These are phyloP conservation scores for Anthoscopus minutus DNA, from an alignment of 2,113 vertebrate genomes.

Conservation along the genomic window DNA sequence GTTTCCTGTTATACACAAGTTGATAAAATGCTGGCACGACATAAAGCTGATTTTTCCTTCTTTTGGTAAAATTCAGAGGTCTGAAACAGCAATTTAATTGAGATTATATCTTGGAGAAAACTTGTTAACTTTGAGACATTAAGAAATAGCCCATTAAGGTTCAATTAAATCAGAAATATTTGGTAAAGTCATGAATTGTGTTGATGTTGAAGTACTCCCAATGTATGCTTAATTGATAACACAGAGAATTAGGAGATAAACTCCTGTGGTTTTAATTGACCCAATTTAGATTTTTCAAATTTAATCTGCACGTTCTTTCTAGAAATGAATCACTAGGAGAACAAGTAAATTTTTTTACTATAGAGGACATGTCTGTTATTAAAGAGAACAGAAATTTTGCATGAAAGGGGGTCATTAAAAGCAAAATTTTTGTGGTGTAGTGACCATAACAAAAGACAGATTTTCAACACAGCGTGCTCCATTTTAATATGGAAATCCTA, in stretches of 20 bases:
- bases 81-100: not conserved
- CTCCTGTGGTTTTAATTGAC: not conserved
- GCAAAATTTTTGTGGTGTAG: not conserved
- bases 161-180: not conserved
- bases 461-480: not conserved
- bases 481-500: not conserved
- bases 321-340: not conserved
- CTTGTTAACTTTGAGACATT: not conserved
- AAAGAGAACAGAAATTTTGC: not conserved
- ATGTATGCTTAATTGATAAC: not conserved
- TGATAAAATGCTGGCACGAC: not conserved
- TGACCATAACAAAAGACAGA: not conserved
- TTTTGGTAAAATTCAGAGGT: not conserved
- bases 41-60: not conserved
- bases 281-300: not conserved
- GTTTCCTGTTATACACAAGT: not conserved
- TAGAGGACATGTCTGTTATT: fast-evolving
- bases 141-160: not conserved
- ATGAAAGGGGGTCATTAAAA: not conserved
- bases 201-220: not conserved
- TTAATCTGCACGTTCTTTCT: not conserved
- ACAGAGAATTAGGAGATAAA: not conserved
- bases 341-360: not conserved
- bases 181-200: not conserved
- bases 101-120: not conserved